Evolutionary conservation across 2,113 vertebrate species (phyloP).

Genomic region (Nipponia nippon): DNA sequence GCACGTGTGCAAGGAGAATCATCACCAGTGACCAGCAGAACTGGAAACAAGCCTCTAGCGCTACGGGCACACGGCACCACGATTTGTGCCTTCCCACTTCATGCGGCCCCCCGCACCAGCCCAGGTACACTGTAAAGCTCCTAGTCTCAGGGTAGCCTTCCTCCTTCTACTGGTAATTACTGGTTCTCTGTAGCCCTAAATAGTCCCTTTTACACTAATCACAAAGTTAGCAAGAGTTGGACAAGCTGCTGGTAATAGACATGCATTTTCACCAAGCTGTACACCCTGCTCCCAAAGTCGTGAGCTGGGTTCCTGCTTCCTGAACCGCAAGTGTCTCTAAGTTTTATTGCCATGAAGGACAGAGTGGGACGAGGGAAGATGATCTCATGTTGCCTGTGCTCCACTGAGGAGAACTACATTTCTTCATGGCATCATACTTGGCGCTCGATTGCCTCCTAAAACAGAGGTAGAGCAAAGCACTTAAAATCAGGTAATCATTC

Average conservation of each 20-base stretch:
- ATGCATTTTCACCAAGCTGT: neutral
- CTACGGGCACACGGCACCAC: rapidly evolving
- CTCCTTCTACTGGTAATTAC: neutral
- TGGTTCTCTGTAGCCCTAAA: neutral
- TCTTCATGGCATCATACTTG: conserved; percentile 30
- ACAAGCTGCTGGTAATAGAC: neutral
- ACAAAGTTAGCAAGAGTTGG: neutral
- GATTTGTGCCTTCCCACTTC: neutral
- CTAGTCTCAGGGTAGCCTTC: neutral
- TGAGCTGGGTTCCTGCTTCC: neutral
- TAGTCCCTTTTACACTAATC: neutral
- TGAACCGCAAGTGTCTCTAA: neutral
- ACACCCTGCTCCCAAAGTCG: neutral
- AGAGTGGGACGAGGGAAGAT: neutral
- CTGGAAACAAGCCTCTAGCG: neutral
- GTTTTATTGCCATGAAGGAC: neutral
- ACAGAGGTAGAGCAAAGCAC: neutral
- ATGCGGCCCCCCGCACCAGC: neutral
- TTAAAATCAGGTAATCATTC: conserved; percentile 21
- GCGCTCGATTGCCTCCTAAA: neutral
- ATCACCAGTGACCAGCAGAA: neutral
- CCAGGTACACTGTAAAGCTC: neutral
- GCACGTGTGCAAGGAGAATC: neutral
- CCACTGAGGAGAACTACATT: neutral
- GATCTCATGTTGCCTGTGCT: neutral